Base-by-base conservation (phyloP, 2,797 vertebrate genomes). In the Rhyacichthys aspro region DNA sequence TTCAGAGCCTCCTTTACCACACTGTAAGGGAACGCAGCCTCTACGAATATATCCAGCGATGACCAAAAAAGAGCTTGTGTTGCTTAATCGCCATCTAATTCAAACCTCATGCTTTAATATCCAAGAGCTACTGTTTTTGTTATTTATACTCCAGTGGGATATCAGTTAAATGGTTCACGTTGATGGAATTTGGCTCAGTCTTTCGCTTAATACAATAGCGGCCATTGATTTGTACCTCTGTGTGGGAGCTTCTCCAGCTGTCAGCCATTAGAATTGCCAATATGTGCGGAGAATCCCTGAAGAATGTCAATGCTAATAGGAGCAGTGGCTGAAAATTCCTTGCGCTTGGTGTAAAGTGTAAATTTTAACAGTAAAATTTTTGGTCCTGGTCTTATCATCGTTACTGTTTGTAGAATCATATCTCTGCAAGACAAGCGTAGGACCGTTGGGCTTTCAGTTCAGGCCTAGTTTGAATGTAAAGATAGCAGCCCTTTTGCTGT, bases 1-100 rank as follows among this genome's bases (percentile, higher is more conserved):
- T 36, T 70, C 67, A 76, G 75, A 70, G 73, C 76, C 49, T 78
- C 49, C 73, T 86, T 81, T 70, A 78, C 63, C 71, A 46, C 76
- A 74, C 63, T 41, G 49, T 60, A 43, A 72, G 47, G 55, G 71
- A 86, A 79, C 65, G 69, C 28, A 28, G 53, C 66, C 18, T 49
- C 71, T 47, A 55, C 67, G 66, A 73, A 81, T 2, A 23, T 71
- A 86, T 61, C 60, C 57, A 39, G 43, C 46, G 61, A 47, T n/a
- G 44, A 36, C 9, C 10, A 9, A 43, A 47, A 58, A 68, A 46
- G 42, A 28, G 9, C 1, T 42, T 28, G 39, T 37, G 23, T 69
- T 19, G 49, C 77, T 62, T 70, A 55, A 70, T 70, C 63, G 0
- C 61, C 53, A 18, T 68, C 48, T 37, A 36, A 37, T 37, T 37